Conservation (phyloP, 92 coral and sea anemone genomes). For the Blastomussa wellsi region DNA sequence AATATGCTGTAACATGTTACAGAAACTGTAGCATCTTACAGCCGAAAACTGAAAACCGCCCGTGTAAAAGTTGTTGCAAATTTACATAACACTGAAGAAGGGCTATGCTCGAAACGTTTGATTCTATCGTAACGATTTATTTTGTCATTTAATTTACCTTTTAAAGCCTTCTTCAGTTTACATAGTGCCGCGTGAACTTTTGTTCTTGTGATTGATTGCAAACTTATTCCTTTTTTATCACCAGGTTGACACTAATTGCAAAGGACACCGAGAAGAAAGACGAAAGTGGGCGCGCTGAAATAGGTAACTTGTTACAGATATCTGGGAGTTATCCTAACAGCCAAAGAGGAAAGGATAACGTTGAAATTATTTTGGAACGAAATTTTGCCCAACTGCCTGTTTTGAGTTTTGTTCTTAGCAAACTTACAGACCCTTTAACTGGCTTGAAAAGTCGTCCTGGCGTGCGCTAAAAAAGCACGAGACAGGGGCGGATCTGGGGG, state of each 20-base stretch:
- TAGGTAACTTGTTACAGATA: constrained; percentile 25
- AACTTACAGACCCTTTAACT: neutral
- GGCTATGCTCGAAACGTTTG: too few relatives aligned
- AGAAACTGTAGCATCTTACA: too few relatives aligned
- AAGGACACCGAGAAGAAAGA: constrained; percentile 49
- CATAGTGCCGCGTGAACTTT: too few relatives aligned
- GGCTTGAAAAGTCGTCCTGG: neutral
- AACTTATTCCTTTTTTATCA: neutral
- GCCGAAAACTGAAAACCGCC: too few relatives aligned
- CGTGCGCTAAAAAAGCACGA: neutral
- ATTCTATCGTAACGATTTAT: too few relatives aligned
- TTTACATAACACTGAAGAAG: too few relatives aligned
- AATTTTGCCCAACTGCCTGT: neutral
- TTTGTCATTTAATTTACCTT: too few relatives aligned
- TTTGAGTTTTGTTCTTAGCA: neutral
- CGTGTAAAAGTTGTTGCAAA: neutral
- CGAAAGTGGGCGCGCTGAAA: constrained; percentile 49
- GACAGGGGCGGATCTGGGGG: too few relatives aligned
- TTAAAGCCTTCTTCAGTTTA: too few relatives aligned
- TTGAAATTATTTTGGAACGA: neutral
- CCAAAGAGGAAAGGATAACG: neutral
- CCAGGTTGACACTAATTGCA: constrained; percentile 53
- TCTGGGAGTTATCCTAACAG: neutral
- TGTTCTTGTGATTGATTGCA: too few relatives aligned
- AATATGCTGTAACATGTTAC: too few relatives aligned